These are phyloP conservation scores for Stegana nigrithorax DNA, from an alignment of 2,888 invertebrate species.

Conservation along the genomic window DNA sequence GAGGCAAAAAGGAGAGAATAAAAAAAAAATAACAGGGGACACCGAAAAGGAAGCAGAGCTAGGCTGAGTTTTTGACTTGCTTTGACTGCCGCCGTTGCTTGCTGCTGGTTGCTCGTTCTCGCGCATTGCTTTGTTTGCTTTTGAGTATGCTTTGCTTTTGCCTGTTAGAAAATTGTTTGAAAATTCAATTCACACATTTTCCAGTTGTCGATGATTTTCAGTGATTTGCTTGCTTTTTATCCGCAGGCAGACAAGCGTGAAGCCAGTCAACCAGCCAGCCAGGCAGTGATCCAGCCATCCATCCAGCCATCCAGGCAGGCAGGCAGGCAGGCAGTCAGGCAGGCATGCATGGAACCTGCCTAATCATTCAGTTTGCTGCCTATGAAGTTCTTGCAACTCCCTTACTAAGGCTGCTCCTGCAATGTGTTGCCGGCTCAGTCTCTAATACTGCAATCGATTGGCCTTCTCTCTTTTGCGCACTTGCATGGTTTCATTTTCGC, in stretches of 20 bases:
- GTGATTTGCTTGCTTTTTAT: conserved; percentile 38
- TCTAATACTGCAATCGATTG: no score
- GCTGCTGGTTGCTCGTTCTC: conserved; percentile 14
- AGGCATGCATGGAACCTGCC: conserved; percentile 30
- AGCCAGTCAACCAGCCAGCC: background rate
- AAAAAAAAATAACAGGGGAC: conserved; percentile 3
- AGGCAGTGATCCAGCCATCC: background rate
- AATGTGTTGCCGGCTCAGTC: conserved; percentile 6
- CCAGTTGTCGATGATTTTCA: conserved; percentile 60
- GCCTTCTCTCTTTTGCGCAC: no score
- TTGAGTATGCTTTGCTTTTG: background rate
- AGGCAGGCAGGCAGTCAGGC: background rate
- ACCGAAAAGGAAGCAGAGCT: background rate
- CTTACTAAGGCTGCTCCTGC: conserved; percentile 23
- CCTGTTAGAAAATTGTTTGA: conserved; percentile 53
- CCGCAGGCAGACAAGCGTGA: background rate
- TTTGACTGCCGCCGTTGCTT: conserved; percentile 28
- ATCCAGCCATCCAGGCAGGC: background rate
- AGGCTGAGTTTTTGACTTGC: background rate
- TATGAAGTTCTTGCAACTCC: background rate
- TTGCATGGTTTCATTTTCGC: no score
- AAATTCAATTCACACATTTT: conserved; percentile 65
- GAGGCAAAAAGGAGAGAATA: conserved; percentile 21
- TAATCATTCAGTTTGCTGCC: conserved; percentile 34
- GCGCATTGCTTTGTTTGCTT: background rate